Percentiles rank a stretch among this genome's conserved stretches.
Conservation (phyloP, 2,797 vertebrate genomes). For the Champsocephalus esox region DNA sequence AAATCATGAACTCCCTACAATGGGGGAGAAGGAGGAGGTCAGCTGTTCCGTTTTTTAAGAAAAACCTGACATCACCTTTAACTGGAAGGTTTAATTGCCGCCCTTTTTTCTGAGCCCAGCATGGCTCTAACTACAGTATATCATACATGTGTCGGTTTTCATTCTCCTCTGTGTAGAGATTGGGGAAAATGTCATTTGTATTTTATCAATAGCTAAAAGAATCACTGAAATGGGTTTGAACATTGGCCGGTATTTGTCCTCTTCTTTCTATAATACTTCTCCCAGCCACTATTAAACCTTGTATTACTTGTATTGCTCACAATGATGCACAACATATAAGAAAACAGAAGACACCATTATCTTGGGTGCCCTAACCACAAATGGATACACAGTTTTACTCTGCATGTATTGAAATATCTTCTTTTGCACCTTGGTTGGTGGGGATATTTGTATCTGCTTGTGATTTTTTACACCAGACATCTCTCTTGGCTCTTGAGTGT, state of each 20-base stretch:
- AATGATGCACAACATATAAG: not conserved
- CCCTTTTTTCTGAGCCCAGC: not conserved
- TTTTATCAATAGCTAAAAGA: not conserved
- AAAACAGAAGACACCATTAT: not conserved
- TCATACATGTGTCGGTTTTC: not conserved
- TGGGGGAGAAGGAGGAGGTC: not conserved
- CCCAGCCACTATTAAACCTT: constrained; percentile 12
- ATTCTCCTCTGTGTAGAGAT: not conserved
- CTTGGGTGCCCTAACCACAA: not conserved
- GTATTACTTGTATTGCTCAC: constrained; percentile 14
- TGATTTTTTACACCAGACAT: constrained; percentile 23
- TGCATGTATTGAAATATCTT: not conserved
- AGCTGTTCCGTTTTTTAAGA: constrained; percentile 2
- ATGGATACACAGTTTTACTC: not conserved
- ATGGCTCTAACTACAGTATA: not conserved
- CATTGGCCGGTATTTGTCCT: not conserved
- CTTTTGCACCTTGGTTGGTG: not conserved
- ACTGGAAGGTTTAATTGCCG: not conserved
- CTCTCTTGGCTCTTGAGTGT: constrained; percentile 21
- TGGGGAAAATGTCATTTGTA: not conserved
- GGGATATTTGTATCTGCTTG: constrained; percentile 16
- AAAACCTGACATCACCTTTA: not conserved
- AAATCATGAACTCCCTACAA: not conserved
- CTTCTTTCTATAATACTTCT: constrained; percentile 5
- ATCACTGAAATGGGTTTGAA: not conserved